Base-by-base conservation (phyloP, 2,888 invertebrate genomes). In the Hirtodrosophila alboralis region DNA sequence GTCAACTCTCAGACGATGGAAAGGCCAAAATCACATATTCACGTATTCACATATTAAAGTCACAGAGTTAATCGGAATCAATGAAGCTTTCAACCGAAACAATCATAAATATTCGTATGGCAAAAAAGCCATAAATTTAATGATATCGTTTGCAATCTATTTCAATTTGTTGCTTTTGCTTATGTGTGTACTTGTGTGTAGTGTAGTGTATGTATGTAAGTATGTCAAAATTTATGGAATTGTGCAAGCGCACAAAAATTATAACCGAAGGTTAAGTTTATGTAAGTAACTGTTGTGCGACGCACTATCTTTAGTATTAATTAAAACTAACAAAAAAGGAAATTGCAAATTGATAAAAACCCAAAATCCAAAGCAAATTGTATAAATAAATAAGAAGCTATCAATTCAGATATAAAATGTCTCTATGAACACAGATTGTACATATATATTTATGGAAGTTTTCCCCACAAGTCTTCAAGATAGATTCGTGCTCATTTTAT, bases 231-330 rank as follows among this genome's bases (percentile, higher is more conserved):
- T 74, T 65, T 84, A 78, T 81, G 70, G 84, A 65, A 71, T 64
- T 60, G 78, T 69, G 69, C 75, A 73, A 69, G 53, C 53, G 57
- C 57, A 77, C 49, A 70, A 66, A 70, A 70, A 81, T 65, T 60
- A 61, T 51, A 66, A 49, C n/a, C 59, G 72, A 80, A 80, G 83
- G 83, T 57, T 69, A 18, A 47, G 62, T 54, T 57, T 66, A 23
- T 23, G 23, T 23, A 69, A 74, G 64, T 73, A 79, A 81, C 63
- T 63, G 65, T 72, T 54, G 64, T 48, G 41, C 51, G 54, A 28
- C 52, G 51, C 78, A 77, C 78, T 83, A 84, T 84, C 75, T 84
- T 73, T 75, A 79, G 85, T 83, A 70, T 83, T 85, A 83, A 81
- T 85, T 81, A 85, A 81, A 85, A 79, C 27, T 40, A 52, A 59